Percentiles rank a stretch among this genome's conserved stretches.
phyloP scores from a whole-genome alignment of 2,888 invertebrate genomes.

The Cosmorhoe ocellata region DNA sequence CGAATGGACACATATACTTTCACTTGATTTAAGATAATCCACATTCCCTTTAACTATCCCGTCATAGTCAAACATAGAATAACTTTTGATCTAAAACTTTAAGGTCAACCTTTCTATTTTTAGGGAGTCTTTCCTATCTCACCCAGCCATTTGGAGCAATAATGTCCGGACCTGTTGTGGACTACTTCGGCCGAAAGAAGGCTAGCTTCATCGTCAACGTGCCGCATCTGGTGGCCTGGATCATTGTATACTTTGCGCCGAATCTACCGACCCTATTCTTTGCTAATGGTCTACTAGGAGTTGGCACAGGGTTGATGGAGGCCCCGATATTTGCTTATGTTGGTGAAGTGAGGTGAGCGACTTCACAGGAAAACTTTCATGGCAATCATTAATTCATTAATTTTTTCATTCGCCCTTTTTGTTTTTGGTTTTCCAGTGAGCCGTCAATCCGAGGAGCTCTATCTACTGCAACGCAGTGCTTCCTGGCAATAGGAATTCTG shows the following conservation, averaged over 20 bases:
- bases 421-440: slow-evolving; percentile 58
- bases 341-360: slow-evolving; percentile 83
- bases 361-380: no score
- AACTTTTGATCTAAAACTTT: no score
- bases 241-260: slow-evolving; percentile 75
- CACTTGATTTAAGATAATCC: no score
- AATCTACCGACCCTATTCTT: slow-evolving; percentile 70
- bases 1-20: no score
- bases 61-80: no score
- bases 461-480: slow-evolving; percentile 72
- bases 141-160: slow-evolving; percentile 82
- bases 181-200: slow-evolving; percentile 79
- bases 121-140: slow-evolving; percentile 81
- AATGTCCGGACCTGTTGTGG: slow-evolving; percentile 78
- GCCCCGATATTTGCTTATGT: slow-evolving; percentile 83
- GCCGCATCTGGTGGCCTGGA: slow-evolving; percentile 80
- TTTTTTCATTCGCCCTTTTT: background rate
- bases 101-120: slow-evolving; percentile 30
- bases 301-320: slow-evolving; percentile 83
- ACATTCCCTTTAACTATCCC: no score
- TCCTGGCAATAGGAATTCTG: slow-evolving; percentile 72
- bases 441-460: slow-evolving; percentile 78
- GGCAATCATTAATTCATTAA: no score
- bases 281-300: slow-evolving; percentile 75
- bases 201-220: slow-evolving; percentile 80